Evolutionary conservation across 2,113 vertebrate genomes (phyloP), one percentile per base, ranked within the genome.

Genomic region (Trichomycterus rosablanca): DNA sequence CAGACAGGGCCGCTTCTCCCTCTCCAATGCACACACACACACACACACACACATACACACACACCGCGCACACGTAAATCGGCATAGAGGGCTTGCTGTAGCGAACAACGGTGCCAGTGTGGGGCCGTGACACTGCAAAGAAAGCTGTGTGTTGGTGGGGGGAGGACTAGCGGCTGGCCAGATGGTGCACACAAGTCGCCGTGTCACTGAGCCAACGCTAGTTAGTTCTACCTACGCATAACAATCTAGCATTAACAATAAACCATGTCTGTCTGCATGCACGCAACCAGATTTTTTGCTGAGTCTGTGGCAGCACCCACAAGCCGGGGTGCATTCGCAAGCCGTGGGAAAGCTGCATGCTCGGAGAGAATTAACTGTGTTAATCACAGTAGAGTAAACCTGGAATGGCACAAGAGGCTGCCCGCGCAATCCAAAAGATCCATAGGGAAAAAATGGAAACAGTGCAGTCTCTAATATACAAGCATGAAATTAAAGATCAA

Each of bases 31-130:
- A 26, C 26, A 39, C 43, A 40, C 51, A 54, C 42, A 57, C 46
- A 52, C 49, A 39, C 51, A 37, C 37, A 56, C 53, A 12, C 53
- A 50, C 58, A 48, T 48, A 57, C 37, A n/a, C n/a, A n/a, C n/a
- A n/a, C n/a, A n/a, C n/a, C n/a, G 11, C 68, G 48, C 56, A 71
- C 30, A 49, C 57, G 63, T 37, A 55, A 40, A 71, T 62, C 55
- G 14, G 54, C 58, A 75, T 52, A 75, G 66, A 75, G 61, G 55
- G 42, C 28, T 54, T 32, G 64, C 63, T 63, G 45, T 73, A 23
- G 59, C 58, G 8, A 70, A 74, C 72, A 74, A 74, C 54, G 59
- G 28, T 39, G n/a, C 53, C 57, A 70, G 72, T 74, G 72, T 74
- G 63, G 71, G 35, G 42, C 46, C 18, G 52, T 52, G 39, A 61